Percentiles rank a stretch among this genome's conserved stretches.
Conservation (phyloP, 1,140 invertebrate genomes). For the Drosophila mayri region DNA sequence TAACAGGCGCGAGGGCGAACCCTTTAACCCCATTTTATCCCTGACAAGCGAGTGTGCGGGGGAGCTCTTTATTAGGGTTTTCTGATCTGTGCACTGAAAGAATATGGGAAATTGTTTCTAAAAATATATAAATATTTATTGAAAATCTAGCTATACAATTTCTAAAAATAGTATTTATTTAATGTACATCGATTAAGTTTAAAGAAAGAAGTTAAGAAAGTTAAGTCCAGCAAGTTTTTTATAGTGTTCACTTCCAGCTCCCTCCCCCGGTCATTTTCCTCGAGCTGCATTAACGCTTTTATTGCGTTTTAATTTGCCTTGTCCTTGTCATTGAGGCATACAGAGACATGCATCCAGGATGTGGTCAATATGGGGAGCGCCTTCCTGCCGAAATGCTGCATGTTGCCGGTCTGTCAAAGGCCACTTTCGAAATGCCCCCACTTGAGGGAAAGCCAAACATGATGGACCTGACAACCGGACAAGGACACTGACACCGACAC, state of each 20-base stretch:
- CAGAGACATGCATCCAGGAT: conserved; percentile 74
- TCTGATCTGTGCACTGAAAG: conserved; percentile 16
- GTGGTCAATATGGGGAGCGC: conserved; percentile 39
- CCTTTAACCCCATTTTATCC: conserved; percentile 48
- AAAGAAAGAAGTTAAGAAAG: background rate
- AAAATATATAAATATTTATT: no score
- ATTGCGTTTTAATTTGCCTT: conserved; percentile 81
- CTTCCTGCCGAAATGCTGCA: conserved; percentile 41
- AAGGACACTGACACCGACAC: conserved; percentile 50
- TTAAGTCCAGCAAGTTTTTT: conserved; percentile 35
- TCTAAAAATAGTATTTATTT: no score
- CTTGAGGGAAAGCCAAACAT: conserved; percentile 56
- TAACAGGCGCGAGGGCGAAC: conserved; percentile 64
- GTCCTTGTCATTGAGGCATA: conserved; percentile 75
- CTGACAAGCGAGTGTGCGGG: conserved; percentile 7
- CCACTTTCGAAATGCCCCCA: conserved; percentile 27
- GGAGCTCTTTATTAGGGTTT: conserved; percentile 65
- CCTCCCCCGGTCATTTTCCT: background rate
- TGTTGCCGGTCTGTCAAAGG: conserved; percentile 76
- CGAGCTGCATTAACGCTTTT: conserved; percentile 71
- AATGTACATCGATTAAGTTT: background rate
- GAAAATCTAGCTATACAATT: no score
- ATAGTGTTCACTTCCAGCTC: background rate
- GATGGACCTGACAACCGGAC: conserved; percentile 62
- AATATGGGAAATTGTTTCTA: background rate